Conservation (phyloP, 2,888 invertebrate species). For the Parthenolecanium corni region DNA sequence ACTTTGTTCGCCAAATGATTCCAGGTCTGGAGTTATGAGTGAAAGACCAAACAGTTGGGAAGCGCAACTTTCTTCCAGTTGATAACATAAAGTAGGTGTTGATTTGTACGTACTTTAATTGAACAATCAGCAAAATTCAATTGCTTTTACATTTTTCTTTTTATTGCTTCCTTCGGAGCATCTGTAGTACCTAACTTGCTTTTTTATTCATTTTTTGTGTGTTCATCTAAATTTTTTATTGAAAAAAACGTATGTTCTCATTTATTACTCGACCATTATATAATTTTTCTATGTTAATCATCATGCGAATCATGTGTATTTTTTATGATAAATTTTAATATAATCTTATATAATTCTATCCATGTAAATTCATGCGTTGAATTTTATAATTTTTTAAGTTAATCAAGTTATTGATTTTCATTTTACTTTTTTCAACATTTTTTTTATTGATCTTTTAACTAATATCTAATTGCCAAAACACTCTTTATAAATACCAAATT, state of each 20-base stretch:
- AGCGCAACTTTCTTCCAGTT: slow-evolving; percentile 14
- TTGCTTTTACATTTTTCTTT: neutral
- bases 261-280: too few species aligned
- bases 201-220: neutral
- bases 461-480: too few species aligned
- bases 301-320: too few species aligned
- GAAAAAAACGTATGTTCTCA: neutral
- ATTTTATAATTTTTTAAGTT: too few species aligned
- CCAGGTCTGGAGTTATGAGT: slow-evolving; percentile 12
- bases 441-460: neutral
- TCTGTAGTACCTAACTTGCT: neutral
- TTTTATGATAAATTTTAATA: too few species aligned
- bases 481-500: too few species aligned
- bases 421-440: too few species aligned
- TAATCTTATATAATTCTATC: too few species aligned
- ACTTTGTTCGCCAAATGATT: slow-evolving; percentile 10
- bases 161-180: neutral
- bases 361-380: too few species aligned
- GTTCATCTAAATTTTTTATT: neutral
- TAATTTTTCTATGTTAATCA: too few species aligned
- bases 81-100: slow-evolving; percentile 3
- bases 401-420: too few species aligned
- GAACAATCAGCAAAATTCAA: neutral
- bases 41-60: slow-evolving; percentile 13
- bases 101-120: too few species aligned